A percentile compares a stretch with the other conserved stretches of the same genome.
phyloP scores from a whole-genome alignment of 37 sponge, comb jelly and placozoan genomes.

The Aplysina aerophoba region DNA sequence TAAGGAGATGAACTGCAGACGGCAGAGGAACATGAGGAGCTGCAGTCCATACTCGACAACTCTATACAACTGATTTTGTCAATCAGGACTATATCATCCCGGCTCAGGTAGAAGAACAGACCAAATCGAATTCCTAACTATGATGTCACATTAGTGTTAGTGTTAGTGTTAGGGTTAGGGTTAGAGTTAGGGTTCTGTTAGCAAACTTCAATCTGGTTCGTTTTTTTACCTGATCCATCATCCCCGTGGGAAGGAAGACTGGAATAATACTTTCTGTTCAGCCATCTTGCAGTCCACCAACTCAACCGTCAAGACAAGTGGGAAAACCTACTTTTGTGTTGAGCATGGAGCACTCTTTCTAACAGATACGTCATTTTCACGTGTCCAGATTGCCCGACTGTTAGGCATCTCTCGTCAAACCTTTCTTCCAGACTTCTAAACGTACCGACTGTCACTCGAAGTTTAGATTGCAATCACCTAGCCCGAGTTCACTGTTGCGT shows the following conservation, averaged over 20 bases:
- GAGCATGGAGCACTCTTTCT: background rate
- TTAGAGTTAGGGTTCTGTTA: too few species aligned
- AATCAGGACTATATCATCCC: background rate
- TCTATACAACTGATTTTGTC: background rate
- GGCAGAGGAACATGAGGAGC: background rate
- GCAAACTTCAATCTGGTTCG: too few species aligned
- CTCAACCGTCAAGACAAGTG: too few species aligned
- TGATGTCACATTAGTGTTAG: too few species aligned
- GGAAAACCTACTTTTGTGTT: slow-evolving; percentile 14
- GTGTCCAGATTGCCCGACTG: background rate
- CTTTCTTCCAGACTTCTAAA: too few species aligned
- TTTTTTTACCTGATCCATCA: too few species aligned
- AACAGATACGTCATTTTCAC: background rate
- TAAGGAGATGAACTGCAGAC: background rate
- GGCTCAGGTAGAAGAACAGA: too few species aligned
- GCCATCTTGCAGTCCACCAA: background rate
- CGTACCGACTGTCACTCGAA: too few species aligned
- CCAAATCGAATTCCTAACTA: too few species aligned
- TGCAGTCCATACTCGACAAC: background rate
- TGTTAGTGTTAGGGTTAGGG: too few species aligned
- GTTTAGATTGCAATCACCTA: too few species aligned
- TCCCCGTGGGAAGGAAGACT: slow-evolving; percentile 12
- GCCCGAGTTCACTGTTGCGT: too few species aligned
- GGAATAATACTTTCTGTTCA: background rate
- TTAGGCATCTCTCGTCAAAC: background rate